Evolutionary conservation across 1,140 invertebrate species (phyloP), one percentile per base, ranked within the genome.

Genomic region (Brachionus calyciflorus): DNA sequence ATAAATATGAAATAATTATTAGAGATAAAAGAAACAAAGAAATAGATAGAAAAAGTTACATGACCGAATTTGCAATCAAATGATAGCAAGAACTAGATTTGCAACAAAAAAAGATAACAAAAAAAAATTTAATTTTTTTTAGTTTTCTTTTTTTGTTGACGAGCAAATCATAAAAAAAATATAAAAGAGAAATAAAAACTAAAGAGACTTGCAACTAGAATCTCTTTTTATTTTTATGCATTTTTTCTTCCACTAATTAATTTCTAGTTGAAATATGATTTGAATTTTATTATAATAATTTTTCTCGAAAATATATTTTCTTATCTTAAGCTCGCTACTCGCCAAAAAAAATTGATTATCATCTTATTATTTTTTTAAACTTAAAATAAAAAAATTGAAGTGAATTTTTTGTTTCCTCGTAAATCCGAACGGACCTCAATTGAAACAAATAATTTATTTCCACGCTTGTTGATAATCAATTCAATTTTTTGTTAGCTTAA

Each of bases 251-350:
- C 33, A 5, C 33, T 37, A 37, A 37, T 37, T 37, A 37, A 5
- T 37, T 37, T 37, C 33, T 37, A 3, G 33, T 60, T 60, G 55
- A 60, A 60, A 60, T 60, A 37, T 33, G 55, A 60, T 60, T 60
- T 37, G 55, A 60, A 60, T 60, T 60, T 40, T 17, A 60, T 60
- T 60, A 60, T 60, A 60, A 60, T 60, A 60, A 60, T 60, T 33
- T 33, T 60, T 17, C n/a, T n/a, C 1, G 30, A 57, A 28, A 57
- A 3, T 28, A 19, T 37, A 5, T 37, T 37, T 37, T 37, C 9
- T 37, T 37, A 5, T 37, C 3, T 37, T 9, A 5, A 9, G 9
- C 33, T 37, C 33, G 33, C 9, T 37, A 5, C 33, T 37, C 9
- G 33, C n/a, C n/a, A n/a, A n/a, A n/a, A n/a, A n/a, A n/a, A n/a